A percentile compares a stretch with the other conserved stretches of the same genome.
Conservation (phyloP, 1,140 invertebrate species). For the Papilio xuthus region DNA sequence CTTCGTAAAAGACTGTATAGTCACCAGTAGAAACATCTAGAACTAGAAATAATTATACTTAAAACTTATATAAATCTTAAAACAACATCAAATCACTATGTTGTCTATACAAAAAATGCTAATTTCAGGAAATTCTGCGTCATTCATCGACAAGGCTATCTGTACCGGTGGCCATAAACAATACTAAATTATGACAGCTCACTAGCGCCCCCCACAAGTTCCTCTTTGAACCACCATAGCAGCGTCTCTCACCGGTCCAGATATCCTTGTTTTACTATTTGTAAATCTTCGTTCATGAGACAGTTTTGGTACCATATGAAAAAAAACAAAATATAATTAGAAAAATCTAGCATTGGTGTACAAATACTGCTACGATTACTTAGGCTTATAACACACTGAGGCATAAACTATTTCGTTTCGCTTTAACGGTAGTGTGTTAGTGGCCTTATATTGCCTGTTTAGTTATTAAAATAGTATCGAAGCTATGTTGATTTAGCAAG, state of each 20-base stretch:
- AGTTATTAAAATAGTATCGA: background rate
- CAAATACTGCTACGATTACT: background rate
- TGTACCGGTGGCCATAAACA: too few species aligned
- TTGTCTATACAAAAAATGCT: background rate
- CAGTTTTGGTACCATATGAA: background rate
- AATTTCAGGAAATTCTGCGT: too few species aligned
- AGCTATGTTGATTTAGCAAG: constrained; percentile 20
- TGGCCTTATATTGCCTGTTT: background rate
- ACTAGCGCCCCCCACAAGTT: too few species aligned
- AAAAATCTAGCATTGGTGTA: background rate
- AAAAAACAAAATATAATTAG: background rate
- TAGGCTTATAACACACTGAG: background rate
- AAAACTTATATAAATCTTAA: background rate
- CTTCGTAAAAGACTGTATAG: constrained; percentile 38
- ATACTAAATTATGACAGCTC: too few species aligned
- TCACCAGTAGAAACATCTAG: background rate
- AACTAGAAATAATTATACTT: background rate
- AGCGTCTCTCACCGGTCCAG: too few species aligned
- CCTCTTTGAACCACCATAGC: too few species aligned
- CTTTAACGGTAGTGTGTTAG: background rate
- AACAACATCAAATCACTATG: background rate
- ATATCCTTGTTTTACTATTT: too few species aligned
- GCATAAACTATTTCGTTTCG: background rate
- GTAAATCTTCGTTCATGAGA: too few species aligned
- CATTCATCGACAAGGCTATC: too few species aligned